Percentiles rank a stretch among this genome's conserved stretches.
Conservation (phyloP, 2,113 vertebrate species). For the Laterallus jamaicensis region DNA sequence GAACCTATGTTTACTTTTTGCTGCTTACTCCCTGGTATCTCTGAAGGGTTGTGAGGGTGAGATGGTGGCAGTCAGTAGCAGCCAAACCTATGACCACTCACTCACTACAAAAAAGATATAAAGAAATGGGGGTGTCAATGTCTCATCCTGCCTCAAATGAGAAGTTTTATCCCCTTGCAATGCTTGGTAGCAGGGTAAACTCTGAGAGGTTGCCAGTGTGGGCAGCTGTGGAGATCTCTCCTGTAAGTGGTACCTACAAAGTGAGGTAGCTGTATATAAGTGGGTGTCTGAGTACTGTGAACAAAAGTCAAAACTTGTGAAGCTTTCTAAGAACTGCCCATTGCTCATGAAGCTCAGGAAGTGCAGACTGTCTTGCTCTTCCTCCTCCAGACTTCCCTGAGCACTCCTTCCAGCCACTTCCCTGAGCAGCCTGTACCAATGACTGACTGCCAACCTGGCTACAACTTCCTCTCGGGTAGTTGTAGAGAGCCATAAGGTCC, state of each 20-base stretch:
- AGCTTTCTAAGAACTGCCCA: not conserved
- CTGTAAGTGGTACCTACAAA: not conserved
- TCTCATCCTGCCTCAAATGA: not conserved
- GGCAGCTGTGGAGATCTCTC: not conserved
- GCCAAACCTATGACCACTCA: not conserved
- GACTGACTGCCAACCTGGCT: too few species aligned
- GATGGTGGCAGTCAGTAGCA: not conserved
- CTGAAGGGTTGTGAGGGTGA: not conserved
- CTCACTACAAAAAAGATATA: not conserved
- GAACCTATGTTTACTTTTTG: not conserved
- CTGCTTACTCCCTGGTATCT: not conserved
- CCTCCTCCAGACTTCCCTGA: not conserved
- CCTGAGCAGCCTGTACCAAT: too few species aligned
- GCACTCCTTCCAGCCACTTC: too few species aligned
- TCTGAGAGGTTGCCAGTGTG: not conserved
- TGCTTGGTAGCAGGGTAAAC: not conserved
- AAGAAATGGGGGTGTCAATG: not conserved
- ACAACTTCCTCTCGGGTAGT: too few species aligned
- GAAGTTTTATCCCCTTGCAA: not conserved
- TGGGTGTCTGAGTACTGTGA: not conserved
- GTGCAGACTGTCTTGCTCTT: not conserved
- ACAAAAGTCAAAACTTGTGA: not conserved
- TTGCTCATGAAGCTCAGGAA: not conserved
- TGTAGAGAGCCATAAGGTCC: too few species aligned
- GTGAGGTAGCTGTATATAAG: not conserved